Conservation (phyloP, 2,797 vertebrate species). For the Novumbra hubbsi region DNA sequence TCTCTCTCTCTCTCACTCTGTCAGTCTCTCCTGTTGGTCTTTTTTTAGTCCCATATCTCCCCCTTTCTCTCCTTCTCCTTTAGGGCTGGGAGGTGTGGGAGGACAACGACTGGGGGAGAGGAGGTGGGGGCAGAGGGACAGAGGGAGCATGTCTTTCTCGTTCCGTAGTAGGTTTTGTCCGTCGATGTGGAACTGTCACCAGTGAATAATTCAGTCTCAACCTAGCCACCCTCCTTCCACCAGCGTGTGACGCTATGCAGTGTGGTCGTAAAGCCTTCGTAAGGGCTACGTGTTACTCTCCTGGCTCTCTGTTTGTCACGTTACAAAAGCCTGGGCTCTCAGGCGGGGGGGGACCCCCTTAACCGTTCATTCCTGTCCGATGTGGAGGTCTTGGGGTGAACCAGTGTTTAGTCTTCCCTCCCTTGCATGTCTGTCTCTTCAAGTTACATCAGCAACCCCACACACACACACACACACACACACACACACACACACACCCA, state of each 20-base stretch:
- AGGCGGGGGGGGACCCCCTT: neutral
- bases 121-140: neutral
- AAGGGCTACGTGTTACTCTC: neutral
- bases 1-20: too few species aligned
- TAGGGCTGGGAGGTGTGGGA: neutral
- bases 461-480: slow-evolving; percentile 17
- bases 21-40: too few species aligned
- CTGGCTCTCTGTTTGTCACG: neutral
- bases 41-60: too few species aligned
- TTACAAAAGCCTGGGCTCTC: neutral
- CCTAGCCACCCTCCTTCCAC: slow-evolving; percentile 38
- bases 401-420: slow-evolving; percentile 18
- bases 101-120: neutral
- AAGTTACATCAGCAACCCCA: slow-evolving; percentile 46
- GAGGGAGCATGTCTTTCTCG: neutral
- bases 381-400: slow-evolving; percentile 18
- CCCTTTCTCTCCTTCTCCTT: too few species aligned
- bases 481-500: slow-evolving; percentile 22
- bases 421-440: slow-evolving; percentile 55
- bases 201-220: slow-evolving; percentile 6
- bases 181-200: slow-evolving; percentile 8
- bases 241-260: neutral
- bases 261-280: neutral
- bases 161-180: slow-evolving; percentile 15
- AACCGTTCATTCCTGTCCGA: too few species aligned